Conservation (phyloP, 2,113 vertebrate genomes). For the Gasterosteus nipponicus region DNA sequence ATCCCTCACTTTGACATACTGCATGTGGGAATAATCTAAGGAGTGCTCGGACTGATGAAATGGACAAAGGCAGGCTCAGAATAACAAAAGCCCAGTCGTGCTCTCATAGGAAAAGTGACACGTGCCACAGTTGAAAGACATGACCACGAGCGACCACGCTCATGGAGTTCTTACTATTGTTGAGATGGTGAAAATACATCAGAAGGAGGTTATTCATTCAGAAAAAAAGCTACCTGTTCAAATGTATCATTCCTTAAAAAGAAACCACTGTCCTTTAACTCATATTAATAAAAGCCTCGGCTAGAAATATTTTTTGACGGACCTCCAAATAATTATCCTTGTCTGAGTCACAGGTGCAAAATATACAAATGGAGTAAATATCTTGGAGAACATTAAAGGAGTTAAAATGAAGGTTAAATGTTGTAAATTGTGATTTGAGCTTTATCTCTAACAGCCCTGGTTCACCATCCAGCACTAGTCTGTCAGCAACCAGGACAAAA, state of each 20-base stretch:
- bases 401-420: constrained; percentile 10
- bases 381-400: constrained; percentile 53
- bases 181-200: constrained; percentile 49
- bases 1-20: constrained; percentile 67
- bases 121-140: constrained; percentile 40
- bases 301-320: constrained; percentile 5
- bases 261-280: neutral
- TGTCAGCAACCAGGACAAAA: constrained; percentile 38
- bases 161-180: constrained; percentile 40
- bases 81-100: constrained; percentile 32
- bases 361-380: constrained; percentile 43
- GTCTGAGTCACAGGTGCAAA: constrained; percentile 38
- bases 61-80: constrained; percentile 34
- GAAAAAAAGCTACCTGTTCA: neutral
- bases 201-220: constrained; percentile 10
- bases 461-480: constrained; percentile 29
- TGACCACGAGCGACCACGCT: constrained; percentile 15
- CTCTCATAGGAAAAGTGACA: constrained; percentile 49
- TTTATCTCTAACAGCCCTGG: constrained; percentile 18
- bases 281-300: constrained; percentile 25
- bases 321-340: constrained; percentile 14
- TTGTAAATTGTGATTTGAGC: constrained; percentile 11
- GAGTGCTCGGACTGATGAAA: constrained; percentile 42
- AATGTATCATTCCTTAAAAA: neutral
- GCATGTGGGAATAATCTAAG: constrained; percentile 68